Base-by-base conservation (phyloP, 1,140 invertebrate genomes). In the Temnothorax curvispinosus region DNA sequence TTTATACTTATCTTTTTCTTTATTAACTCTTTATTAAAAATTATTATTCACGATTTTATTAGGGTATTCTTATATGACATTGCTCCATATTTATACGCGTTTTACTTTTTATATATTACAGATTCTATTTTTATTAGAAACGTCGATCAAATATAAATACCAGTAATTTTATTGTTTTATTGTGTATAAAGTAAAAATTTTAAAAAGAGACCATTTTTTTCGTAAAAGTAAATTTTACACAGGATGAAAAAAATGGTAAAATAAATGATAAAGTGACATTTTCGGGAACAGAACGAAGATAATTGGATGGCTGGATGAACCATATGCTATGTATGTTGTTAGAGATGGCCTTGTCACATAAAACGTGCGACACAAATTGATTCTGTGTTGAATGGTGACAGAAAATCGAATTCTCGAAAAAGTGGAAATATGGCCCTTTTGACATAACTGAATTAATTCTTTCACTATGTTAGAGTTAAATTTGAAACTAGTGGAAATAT, bases 211-310 rank as follows among this genome's bases (percentile, higher is more conserved):
- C 1, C 4, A 8, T 56, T 44, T 41, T 15, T 13, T 15, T 1
- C 2, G 32, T 38, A 47, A 60, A 84, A 62, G 32, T 84, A 75
- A 75, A 84, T 84, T 84, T 84, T 47, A 75, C 54, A 18, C 32
- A 27, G 32, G 41, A 58, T 54, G n/a, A 41, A 58, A 75, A 27
- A 60, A 84, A 84, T 74, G 41, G 69, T 54, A 50, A 47, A 84
- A 84, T 74, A 84, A 84, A 84, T 75, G 80, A 84, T 84, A 74
- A 84, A 84, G 80, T 84, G 80, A 84, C 69, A 84, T 75, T 84
- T 84, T 84, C n/a, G 69, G 27, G 41, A 74, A 71, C 54, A 74
- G 67, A 74, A 84, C 80, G 54, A 75, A 75, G 80, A 84, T 84
- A 84, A 84, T 84, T 84, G 80, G 69, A 74, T 84, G 56, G 80